Percentiles rank a stretch among this genome's conserved stretches.
Evolutionary conservation across 2,113 vertebrate genomes (phyloP).

Genomic region (Amblyornis subalaris): DNA sequence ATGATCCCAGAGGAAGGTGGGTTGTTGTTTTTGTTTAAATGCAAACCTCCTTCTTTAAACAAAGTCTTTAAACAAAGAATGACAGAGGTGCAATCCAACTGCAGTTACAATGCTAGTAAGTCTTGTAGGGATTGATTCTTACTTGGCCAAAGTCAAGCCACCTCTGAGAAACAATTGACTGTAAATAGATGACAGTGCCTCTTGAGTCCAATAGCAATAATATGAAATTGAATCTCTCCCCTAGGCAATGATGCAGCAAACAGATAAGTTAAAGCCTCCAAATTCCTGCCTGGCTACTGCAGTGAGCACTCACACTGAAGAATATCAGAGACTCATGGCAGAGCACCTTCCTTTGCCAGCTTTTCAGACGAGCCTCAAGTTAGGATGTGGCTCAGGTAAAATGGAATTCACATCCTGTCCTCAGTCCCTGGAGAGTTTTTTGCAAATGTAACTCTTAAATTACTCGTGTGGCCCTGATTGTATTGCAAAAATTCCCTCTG

Average conservation of each 20-base stretch:
- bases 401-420: neutral
- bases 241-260: neutral
- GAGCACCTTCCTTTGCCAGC: neutral
- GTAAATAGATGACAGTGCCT: neutral
- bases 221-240: neutral
- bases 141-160: neutral
- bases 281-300: neutral
- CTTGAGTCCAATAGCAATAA: neutral
- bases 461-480: neutral
- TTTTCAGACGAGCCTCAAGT: neutral
- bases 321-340: neutral
- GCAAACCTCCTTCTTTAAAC: neutral
- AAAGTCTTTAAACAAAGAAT: neutral
- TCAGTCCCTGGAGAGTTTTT: neutral
- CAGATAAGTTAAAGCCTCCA: neutral
- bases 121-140: slow-evolving; percentile 25
- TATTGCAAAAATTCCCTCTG: neutral
- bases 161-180: slow-evolving; percentile 11
- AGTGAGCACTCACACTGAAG: neutral
- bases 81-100: neutral
- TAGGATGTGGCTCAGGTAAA: neutral
- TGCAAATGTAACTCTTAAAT: neutral
- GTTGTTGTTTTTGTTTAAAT: neutral
- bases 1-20: neutral
- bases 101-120: slow-evolving; percentile 2